Conservation (phyloP, 1,140 invertebrate genomes). For the Globodera rostochiensis region DNA sequence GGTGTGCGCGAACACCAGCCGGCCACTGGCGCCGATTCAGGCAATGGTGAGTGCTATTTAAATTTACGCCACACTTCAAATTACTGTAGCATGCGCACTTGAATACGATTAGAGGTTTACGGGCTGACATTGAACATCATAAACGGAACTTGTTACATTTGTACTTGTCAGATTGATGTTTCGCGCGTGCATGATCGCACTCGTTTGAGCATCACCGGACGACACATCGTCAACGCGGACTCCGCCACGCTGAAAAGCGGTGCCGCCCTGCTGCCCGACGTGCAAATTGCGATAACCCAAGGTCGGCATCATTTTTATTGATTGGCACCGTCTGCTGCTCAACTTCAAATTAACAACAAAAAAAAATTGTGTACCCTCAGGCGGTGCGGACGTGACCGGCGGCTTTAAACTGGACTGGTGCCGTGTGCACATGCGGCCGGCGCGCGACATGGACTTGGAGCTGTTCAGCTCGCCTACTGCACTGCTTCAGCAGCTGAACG, state of each 20-base stretch:
- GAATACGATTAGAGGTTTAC: too few relatives aligned
- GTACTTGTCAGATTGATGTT: slow-evolving; percentile 20
- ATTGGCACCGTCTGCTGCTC: not conserved
- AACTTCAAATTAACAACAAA: not conserved
- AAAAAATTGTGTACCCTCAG: slow-evolving; percentile 3
- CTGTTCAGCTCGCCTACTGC: slow-evolving; percentile 64
- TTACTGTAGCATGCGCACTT: too few relatives aligned
- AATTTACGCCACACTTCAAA: not conserved
- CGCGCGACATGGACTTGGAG: slow-evolving; percentile 64
- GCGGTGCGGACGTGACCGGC: slow-evolving; percentile 51
- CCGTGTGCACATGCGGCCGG: slow-evolving; percentile 60
- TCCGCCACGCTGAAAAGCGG: slow-evolving; percentile 54
- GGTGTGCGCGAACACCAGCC: slow-evolving; percentile 39
- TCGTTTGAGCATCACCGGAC: slow-evolving; percentile 53
- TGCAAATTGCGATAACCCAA: slow-evolving; percentile 59
- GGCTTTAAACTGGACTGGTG: slow-evolving; percentile 58
- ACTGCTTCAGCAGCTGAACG: slow-evolving; percentile 57
- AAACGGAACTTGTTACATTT: not conserved
- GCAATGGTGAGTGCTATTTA: slow-evolving; percentile 48
- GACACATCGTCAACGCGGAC: slow-evolving; percentile 50
- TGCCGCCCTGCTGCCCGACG: slow-evolving; percentile 56
- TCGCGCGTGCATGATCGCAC: slow-evolving; percentile 19
- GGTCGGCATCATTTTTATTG: slow-evolving; percentile 2
- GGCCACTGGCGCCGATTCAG: slow-evolving; percentile 43
- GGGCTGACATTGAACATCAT: too few relatives aligned